Percentiles rank a stretch among this genome's conserved stretches.
Evolutionary conservation across 2,113 vertebrate genomes (phyloP).

Genomic region (Cynoglossus semilaevis): DNA sequence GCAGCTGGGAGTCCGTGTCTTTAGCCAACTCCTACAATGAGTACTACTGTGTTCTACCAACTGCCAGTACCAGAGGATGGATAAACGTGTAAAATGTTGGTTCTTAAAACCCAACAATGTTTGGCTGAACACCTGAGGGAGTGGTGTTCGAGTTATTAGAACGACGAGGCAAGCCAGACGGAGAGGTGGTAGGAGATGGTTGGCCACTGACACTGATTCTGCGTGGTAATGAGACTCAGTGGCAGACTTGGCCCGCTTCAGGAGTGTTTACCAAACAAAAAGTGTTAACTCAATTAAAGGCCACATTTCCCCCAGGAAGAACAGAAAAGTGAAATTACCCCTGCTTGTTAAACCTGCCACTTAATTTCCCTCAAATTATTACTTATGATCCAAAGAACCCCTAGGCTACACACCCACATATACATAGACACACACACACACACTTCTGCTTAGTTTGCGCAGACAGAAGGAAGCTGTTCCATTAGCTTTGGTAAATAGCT

Average conservation of each 20-base stretch:
- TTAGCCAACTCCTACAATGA: too few relatives aligned
- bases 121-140: background rate
- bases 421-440: slow-evolving; percentile 19
- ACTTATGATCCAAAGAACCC: slow-evolving; percentile 74
- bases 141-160: background rate
- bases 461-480: slow-evolving; percentile 62
- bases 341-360: slow-evolving; percentile 77
- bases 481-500: slow-evolving; percentile 52
- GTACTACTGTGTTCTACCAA: too few relatives aligned
- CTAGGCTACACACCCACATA: slow-evolving; percentile 63
- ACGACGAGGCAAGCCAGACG: slow-evolving; percentile 14
- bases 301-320: slow-evolving; percentile 73
- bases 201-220: slow-evolving; percentile 28
- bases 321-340: slow-evolving; percentile 71
- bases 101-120: too few relatives aligned
- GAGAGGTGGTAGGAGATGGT: slow-evolving; percentile 35
- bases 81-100: too few relatives aligned
- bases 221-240: slow-evolving; percentile 55
- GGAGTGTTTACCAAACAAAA: slow-evolving; percentile 73
- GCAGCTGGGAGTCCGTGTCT: too few relatives aligned
- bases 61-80: too few relatives aligned
- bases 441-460: slow-evolving; percentile 54
- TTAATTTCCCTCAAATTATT: slow-evolving; percentile 79
- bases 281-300: slow-evolving; percentile 75
- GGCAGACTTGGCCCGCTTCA: slow-evolving; percentile 47